Percentiles rank a stretch among this genome's conserved stretches.
These are phyloP conservation scores for Gymnothorax javanicus DNA, from an alignment of 2,797 vertebrate genomes.

Conservation along the genomic window DNA sequence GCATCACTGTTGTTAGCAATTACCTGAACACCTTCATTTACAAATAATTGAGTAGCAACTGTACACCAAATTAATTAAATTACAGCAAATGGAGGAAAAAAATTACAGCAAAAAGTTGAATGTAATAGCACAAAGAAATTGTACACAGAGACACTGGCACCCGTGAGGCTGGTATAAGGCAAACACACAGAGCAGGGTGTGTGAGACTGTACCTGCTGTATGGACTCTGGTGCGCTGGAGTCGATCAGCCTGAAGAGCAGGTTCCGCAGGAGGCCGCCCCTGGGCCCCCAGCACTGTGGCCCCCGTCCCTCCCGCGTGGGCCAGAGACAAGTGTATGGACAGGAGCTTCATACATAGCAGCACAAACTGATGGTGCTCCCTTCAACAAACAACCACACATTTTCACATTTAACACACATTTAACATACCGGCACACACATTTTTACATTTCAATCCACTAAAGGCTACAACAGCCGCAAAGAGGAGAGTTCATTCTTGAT, in stretches of 20 bases:
- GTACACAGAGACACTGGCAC: background rate
- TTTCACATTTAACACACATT: background rate
- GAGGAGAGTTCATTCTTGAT: background rate
- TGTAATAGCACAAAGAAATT: background rate
- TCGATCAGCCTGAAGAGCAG: conserved; percentile 82
- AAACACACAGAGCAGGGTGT: background rate
- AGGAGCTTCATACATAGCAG: conserved; percentile 81
- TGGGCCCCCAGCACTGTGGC: conserved; percentile 78
- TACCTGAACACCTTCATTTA: background rate
- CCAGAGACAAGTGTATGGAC: conserved; percentile 79
- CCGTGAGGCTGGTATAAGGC: background rate
- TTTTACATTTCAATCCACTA: background rate
- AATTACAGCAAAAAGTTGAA: too few relatives aligned
- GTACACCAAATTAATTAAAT: background rate
- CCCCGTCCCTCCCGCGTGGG: conserved; percentile 79
- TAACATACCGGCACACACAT: background rate
- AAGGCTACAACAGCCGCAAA: background rate
- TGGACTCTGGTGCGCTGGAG: conserved; percentile 77
- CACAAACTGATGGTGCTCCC: conserved; percentile 82
- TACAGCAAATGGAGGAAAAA: background rate
- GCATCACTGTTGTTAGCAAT: background rate
- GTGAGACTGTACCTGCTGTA: conserved; percentile 71
- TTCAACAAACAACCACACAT: conserved; percentile 42
- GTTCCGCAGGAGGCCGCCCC: conserved; percentile 76
- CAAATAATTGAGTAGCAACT: too few relatives aligned